A percentile compares a stretch with the other conserved stretches of the same genome.
Evolutionary conservation across 2,113 vertebrate species (phyloP).

Genomic region (Percina caprodes): DNA sequence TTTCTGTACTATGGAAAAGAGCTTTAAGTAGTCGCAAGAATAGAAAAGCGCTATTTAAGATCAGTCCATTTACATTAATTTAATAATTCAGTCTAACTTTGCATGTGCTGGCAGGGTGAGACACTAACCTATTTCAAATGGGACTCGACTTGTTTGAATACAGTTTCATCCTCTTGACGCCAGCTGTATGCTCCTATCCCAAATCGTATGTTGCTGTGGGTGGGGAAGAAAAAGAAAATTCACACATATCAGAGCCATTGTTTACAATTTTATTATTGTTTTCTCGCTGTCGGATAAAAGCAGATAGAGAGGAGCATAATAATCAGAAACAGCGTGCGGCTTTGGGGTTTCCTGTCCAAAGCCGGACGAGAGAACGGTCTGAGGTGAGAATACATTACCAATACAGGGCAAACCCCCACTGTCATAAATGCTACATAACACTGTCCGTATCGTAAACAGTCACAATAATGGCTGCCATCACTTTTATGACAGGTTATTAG

Average conservation of each 20-base stretch:
- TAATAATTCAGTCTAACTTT: neutral
- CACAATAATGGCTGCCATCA: conserved; percentile 50
- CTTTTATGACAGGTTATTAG: conserved; percentile 7
- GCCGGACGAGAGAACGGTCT: conserved; percentile 54
- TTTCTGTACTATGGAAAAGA: too few species aligned
- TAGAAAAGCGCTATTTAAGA: too few species aligned
- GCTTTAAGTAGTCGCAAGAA: too few species aligned
- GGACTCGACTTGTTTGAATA: neutral
- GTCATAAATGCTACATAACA: conserved; percentile 75
- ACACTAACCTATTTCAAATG: neutral
- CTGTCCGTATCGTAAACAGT: conserved; percentile 66
- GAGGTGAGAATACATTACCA: conserved; percentile 61
- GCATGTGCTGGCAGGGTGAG: neutral
- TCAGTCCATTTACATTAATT: neutral
- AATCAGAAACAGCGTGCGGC: conserved; percentile 66
- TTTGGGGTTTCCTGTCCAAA: conserved; percentile 66
- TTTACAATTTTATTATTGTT: conserved; percentile 75
- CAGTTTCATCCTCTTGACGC: neutral
- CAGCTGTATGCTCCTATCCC: neutral
- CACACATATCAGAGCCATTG: conserved; percentile 38
- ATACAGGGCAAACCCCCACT: conserved; percentile 49
- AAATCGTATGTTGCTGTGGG: neutral
- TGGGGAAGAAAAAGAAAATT: conserved; percentile 6
- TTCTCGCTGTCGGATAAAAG: conserved; percentile 76
- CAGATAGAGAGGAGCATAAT: conserved; percentile 74